Base-by-base conservation (phyloP, 2,888 invertebrate genomes). In the Cerastis leucographa region DNA sequence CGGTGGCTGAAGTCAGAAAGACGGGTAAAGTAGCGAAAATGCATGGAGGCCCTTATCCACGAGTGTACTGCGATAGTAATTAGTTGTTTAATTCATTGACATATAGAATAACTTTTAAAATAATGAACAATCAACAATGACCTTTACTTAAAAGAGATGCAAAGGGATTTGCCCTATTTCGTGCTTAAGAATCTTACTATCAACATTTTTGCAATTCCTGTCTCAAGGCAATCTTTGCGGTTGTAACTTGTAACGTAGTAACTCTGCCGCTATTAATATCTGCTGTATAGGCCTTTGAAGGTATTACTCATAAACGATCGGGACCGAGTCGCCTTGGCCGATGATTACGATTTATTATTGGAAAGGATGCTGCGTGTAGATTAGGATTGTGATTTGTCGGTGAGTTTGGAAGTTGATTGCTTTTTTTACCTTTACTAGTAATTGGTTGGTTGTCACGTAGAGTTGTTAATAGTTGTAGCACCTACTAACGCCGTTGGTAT, bases 271-370 rank as follows among this genome's bases (percentile, higher is more conserved):
- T 85, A 78, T 83, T 81, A 83, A 85, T 85, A 85, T 70, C 74
- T 62, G 65, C 59, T 66, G 61, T 67, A 75, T 69, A 71, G 69
- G 62, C 77, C 76, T 82, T 79, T 81, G 71, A 46, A 80, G 69
- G 74, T 35, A 83, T 78, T 83, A 83, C 75, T 85, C 88, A 85
- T 81, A 83, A 77, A 82, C 74, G 83, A 80, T 87, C 87, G 79
- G 84, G 87, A 89, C 87, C 70, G 70, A 88, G 76, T 86, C 84
- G 86, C 91, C 91, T 92, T 92, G 92, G 90, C 88, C 90, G 74
- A 78, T 86, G 79, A 85, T 87, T 80, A 69, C 81, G 80, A 89
- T 89, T 90, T 89, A 91, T 88, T 87, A 87, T 84, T 87, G 69
- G 85, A 88, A 86, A 84, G 89, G 89, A 88, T 85, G 85, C 46